Evolutionary conservation across 1,140 invertebrate genomes (phyloP).

Genomic region (Zaprionus nigranus): DNA sequence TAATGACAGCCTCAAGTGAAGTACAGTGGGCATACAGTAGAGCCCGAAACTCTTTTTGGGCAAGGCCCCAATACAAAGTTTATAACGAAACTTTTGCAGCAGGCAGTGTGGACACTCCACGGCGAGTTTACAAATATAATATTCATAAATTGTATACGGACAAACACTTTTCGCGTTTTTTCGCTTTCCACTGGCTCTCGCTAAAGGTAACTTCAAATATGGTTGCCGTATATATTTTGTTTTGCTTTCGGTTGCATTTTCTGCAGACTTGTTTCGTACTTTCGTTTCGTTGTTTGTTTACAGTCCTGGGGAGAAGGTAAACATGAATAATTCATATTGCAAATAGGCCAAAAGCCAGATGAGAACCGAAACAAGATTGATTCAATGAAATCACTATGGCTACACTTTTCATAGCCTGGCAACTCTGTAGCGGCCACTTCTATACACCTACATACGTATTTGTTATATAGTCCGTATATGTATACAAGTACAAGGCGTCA

Average conservation of each 20-base stretch:
- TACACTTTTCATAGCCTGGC: not conserved
- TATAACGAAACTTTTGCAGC: slow-evolving; percentile 31
- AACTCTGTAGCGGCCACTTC: not conserved
- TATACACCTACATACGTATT: not conserved
- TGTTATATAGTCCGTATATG: not conserved
- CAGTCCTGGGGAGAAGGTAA: slow-evolving; percentile 58
- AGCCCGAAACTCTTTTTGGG: not conserved
- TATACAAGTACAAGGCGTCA: not conserved
- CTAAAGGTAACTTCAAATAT: slow-evolving; percentile 49
- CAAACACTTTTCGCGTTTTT: slow-evolving; percentile 79
- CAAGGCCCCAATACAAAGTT: not conserved
- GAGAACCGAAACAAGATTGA: slow-evolving; percentile 37
- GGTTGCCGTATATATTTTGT: slow-evolving; percentile 39
- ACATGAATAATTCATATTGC: slow-evolving; percentile 83
- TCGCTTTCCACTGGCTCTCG: slow-evolving; percentile 42
- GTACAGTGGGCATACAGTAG: not conserved
- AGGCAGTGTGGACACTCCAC: slow-evolving; percentile 23
- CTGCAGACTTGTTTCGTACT: not conserved
- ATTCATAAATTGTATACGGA: slow-evolving; percentile 81
- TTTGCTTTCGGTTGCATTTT: slow-evolving; percentile 44
- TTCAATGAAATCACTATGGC: slow-evolving; percentile 1
- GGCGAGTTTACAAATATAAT: slow-evolving; percentile 69
- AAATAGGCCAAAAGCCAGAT: slow-evolving; percentile 73
- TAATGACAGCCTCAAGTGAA: not conserved
- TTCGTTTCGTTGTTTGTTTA: slow-evolving; percentile 26